phyloP scores from a whole-genome alignment of 2,888 invertebrate genomes.

The Penaeus monodon region DNA sequence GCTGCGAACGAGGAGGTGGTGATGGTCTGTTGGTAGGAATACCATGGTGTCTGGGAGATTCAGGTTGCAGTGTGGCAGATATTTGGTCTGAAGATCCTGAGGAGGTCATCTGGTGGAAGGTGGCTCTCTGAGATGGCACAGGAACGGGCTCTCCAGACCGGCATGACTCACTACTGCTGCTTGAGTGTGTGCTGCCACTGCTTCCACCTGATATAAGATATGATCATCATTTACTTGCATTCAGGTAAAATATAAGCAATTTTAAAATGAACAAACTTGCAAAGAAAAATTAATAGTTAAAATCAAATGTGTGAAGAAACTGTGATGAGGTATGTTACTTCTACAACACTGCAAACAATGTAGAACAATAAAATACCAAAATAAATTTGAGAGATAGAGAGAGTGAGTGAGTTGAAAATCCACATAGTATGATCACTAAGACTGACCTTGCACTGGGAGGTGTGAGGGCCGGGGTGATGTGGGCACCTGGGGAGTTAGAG shows the following conservation, averaged over 20 bases:
- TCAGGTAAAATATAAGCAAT: not conserved
- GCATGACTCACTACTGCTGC: constrained; percentile 55
- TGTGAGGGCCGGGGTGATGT: constrained; percentile 52
- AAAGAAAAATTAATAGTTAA: too few relatives aligned
- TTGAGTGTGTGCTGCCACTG: constrained; percentile 60
- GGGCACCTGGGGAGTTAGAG: constrained; percentile 54
- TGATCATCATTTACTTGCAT: not conserved
- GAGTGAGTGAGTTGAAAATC: not conserved
- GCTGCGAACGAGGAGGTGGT: constrained; percentile 81
- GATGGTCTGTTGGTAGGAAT: constrained; percentile 29
- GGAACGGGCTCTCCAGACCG: constrained; percentile 77
- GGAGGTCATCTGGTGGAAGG: constrained; percentile 68
- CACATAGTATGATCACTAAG: not conserved
- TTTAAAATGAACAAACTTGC: not conserved
- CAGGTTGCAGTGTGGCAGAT: constrained; percentile 39
- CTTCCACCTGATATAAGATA: constrained; percentile 36
- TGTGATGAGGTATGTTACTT: too few relatives aligned
- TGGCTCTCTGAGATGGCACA: constrained; percentile 78
- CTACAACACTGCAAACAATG: too few relatives aligned
- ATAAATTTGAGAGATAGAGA: not conserved
- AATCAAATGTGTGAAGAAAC: too few relatives aligned
- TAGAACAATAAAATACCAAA: not conserved
- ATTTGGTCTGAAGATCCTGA: constrained; percentile 57
- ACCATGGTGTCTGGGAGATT: constrained; percentile 44
- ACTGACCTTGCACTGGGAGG: constrained; percentile 54